Percentiles rank a stretch among this genome's conserved stretches.
Conservation (phyloP, 2,888 invertebrate genomes). For the Diarsia brunnea region DNA sequence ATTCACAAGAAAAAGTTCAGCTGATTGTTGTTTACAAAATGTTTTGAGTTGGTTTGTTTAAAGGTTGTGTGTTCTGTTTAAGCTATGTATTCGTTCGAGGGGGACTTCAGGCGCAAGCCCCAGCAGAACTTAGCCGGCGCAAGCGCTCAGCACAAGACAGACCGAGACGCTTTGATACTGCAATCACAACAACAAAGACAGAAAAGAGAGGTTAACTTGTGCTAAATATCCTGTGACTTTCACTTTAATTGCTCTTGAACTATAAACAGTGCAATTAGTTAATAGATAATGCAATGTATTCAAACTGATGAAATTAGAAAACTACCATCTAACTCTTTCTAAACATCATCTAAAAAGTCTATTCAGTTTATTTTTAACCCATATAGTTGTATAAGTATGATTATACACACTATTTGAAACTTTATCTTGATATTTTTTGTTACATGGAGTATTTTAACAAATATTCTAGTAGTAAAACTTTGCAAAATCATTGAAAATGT, state of each 20-base stretch:
- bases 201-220: conserved; percentile 94
- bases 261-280: background rate
- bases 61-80: conserved; percentile 59
- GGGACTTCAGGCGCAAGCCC: conserved; percentile 96
- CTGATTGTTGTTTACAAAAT: conserved; percentile 82
- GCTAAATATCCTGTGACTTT: conserved; percentile 52
- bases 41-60: conserved; percentile 46
- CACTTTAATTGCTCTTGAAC: conserved; percentile 46
- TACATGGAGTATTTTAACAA: conserved; percentile 3
- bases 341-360: background rate
- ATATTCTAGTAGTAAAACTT: background rate
- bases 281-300: background rate
- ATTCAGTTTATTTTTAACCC: background rate
- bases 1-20: conserved; percentile 72
- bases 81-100: conserved; percentile 95
- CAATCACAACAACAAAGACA: conserved; percentile 96
- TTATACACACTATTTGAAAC: background rate
- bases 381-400: background rate
- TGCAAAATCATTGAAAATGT: conserved; percentile 7
- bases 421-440: background rate
- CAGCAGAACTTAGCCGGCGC: conserved; percentile 97
- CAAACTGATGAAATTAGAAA: background rate
- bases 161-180: conserved; percentile 93
- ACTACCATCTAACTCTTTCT: background rate
- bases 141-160: conserved; percentile 93